Percentiles rank a stretch among this genome's conserved stretches.
Conservation (phyloP, 2,113 vertebrate species). For the Tyrannus savana region DNA sequence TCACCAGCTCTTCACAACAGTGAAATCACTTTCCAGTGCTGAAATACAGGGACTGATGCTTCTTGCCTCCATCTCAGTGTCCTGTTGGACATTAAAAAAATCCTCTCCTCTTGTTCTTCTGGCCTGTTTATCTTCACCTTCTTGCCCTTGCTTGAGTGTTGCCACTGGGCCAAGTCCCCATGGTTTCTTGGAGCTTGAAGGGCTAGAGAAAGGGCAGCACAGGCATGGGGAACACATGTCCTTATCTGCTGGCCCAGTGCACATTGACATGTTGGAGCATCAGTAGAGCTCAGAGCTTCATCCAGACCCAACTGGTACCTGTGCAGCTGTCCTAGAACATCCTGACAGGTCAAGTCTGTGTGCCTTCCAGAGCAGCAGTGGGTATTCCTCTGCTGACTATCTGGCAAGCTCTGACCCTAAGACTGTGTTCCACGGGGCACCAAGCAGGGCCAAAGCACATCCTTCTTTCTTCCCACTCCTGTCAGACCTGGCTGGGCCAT, state of each 20-base stretch:
- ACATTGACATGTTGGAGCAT: accelerated
- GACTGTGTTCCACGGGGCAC: neutral
- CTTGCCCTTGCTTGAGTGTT: neutral
- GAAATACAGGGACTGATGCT: neutral
- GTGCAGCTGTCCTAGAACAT: neutral
- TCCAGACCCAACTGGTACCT: neutral
- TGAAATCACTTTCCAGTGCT: neutral
- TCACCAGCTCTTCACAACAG: neutral
- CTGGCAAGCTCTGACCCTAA: neutral
- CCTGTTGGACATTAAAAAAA: neutral
- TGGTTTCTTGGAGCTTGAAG: neutral
- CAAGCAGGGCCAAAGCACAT: neutral
- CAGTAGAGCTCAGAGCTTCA: neutral
- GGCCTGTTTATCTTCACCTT: neutral
- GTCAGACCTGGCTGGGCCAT: neutral
- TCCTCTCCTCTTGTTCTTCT: neutral
- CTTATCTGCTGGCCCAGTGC: neutral
- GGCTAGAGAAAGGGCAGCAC: neutral
- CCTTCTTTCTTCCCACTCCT: neutral
- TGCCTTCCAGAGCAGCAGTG: neutral
- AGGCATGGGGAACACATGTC: accelerated
- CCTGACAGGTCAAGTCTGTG: neutral
- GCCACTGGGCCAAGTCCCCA: neutral
- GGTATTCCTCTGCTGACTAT: neutral
- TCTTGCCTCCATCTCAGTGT: neutral